phyloP scores from a whole-genome alignment of 2,888 invertebrate genomes.

The Proisotoma minuta region DNA sequence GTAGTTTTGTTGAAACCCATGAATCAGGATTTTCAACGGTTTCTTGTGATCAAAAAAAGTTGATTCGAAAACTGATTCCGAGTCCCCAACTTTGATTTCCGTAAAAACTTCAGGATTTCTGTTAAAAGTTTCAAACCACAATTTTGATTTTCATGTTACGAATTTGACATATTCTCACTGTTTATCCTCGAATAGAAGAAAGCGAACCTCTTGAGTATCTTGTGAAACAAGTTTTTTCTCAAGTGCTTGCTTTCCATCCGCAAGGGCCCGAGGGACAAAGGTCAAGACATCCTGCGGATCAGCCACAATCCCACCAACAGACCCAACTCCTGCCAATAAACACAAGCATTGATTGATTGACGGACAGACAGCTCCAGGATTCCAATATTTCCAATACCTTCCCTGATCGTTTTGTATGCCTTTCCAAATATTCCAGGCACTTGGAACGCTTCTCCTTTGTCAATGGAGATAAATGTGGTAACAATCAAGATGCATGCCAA shows the following conservation, averaged over 20 bases:
- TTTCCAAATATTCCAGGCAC: neutral
- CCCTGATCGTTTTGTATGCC: neutral
- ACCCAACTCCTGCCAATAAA: neutral
- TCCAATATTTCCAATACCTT: neutral
- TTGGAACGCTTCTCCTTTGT: conserved; percentile 9
- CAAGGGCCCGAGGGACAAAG: neutral
- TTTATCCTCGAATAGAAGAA: conserved; percentile 14
- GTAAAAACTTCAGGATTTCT: conserved; percentile 27
- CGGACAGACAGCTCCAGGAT: neutral
- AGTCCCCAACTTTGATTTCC: conserved; percentile 22
- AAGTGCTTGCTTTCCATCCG: conserved; percentile 1
- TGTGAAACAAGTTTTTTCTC: conserved; percentile 10
- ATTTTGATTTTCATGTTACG: too few relatives aligned
- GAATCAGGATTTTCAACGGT: conserved; percentile 32
- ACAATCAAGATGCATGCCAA: too few relatives aligned
- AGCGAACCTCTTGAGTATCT: conserved; percentile 5
- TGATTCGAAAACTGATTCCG: conserved; percentile 16
- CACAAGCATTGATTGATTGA: too few relatives aligned
- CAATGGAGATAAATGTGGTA: too few relatives aligned
- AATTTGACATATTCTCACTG: neutral
- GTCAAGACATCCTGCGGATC: conserved; percentile 9
- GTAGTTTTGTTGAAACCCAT: conserved; percentile 34
- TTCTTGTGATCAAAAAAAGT: conserved; percentile 16
- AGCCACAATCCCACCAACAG: neutral
- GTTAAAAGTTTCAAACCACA: neutral